A percentile compares a stretch with the other conserved stretches of the same genome.
phyloP scores from a whole-genome alignment of 2,797 vertebrate species.

The Bradypodion ventrale region DNA sequence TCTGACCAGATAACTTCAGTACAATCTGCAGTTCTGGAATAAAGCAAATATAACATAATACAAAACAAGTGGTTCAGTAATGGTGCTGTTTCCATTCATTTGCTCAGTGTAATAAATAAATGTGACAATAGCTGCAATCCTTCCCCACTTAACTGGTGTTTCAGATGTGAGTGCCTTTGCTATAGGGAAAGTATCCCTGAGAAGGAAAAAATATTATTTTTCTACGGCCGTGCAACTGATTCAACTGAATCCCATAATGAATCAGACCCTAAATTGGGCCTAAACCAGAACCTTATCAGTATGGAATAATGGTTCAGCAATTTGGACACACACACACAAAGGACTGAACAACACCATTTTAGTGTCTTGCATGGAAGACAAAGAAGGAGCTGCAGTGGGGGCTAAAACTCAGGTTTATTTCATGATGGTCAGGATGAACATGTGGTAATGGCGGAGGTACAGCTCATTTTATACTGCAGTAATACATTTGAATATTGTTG shows the following conservation, averaged over 20 bases:
- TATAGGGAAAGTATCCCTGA: background rate
- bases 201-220: background rate
- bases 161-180: background rate
- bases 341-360: too few species aligned
- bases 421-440: too few species aligned
- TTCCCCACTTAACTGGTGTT: background rate
- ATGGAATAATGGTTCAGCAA: too few species aligned
- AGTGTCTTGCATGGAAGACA: too few species aligned
- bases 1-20: constrained; percentile 35
- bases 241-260: background rate
- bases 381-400: too few species aligned
- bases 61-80: constrained; percentile 21
- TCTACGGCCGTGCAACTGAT: background rate
- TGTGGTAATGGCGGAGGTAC: too few species aligned
- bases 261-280: background rate
- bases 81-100: constrained; percentile 29
- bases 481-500: too few species aligned
- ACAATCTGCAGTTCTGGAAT: constrained; percentile 36
- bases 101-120: background rate
- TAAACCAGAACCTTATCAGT: too few species aligned
- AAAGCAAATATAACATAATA: constrained; percentile 4
- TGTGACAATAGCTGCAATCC: background rate
- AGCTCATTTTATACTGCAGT: too few species aligned
- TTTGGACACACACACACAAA: too few species aligned
- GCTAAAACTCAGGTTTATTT: too few species aligned